Percentiles rank a stretch among this genome's conserved stretches.
Conservation (phyloP, 2,888 invertebrate species). For the Orthosia gothica region DNA sequence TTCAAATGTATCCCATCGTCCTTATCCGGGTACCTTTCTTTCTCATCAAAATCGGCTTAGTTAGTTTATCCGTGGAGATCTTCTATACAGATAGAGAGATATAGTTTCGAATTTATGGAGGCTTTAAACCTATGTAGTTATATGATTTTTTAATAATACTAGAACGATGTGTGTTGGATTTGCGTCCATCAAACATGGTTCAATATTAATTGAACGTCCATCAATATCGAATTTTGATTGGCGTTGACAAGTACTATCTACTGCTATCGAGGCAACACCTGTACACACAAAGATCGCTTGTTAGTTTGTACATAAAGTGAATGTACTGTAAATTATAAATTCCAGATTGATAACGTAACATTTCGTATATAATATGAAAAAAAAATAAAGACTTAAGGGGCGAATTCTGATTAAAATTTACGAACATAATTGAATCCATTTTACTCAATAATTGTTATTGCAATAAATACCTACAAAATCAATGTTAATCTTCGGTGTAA, state of each 20-base stretch:
- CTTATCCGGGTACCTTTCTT: conserved; percentile 32
- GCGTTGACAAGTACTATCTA: conserved; percentile 1
- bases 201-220: conserved; percentile 45
- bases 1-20: conserved; percentile 30
- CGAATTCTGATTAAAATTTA: too few species aligned
- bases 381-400: too few species aligned
- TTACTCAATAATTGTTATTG: too few species aligned
- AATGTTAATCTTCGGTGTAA: too few species aligned
- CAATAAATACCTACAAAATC: too few species aligned
- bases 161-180: not conserved
- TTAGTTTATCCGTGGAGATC: conserved; percentile 34
- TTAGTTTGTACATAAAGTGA: not conserved
- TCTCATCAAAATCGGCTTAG: conserved; percentile 58
- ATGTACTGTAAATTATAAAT: not conserved
- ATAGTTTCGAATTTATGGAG: conserved; percentile 15
- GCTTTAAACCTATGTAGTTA: not conserved
- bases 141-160: not conserved
- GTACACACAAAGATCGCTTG: not conserved
- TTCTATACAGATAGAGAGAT: conserved; percentile 13
- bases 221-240: conserved; percentile 27
- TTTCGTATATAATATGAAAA: not conserved
- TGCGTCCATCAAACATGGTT: conserved; percentile 12
- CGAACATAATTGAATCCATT: too few species aligned
- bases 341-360: not conserved
- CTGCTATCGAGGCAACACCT: not conserved